A percentile compares a stretch with the other conserved stretches of the same genome.
Conservation (phyloP, 2,797 vertebrate genomes). For the Acanthurus leucopareius region DNA sequence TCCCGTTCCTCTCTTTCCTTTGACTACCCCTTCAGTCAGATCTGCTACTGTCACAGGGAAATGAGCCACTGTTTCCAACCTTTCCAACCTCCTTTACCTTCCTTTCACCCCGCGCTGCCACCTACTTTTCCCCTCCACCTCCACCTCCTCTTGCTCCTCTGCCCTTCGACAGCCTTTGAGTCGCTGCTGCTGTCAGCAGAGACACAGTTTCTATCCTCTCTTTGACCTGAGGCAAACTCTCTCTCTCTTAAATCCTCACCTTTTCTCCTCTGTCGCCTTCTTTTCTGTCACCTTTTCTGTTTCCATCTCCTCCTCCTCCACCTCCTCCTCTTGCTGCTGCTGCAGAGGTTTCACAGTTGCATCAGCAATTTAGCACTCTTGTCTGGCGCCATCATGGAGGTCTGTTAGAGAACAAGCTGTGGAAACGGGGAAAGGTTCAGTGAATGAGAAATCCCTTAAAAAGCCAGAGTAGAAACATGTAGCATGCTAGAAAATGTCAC, state of each 20-base stretch:
- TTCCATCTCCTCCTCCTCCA: slow-evolving; percentile 44
- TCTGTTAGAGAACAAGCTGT: background rate
- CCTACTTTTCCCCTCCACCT: slow-evolving; percentile 18
- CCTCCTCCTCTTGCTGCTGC: slow-evolving; percentile 13
- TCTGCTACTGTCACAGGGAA: slow-evolving; percentile 58
- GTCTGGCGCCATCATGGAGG: slow-evolving; percentile 17
- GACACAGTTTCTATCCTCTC: slow-evolving; percentile 46
- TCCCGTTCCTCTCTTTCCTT: slow-evolving; percentile 30
- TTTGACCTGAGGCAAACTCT: slow-evolving; percentile 39
- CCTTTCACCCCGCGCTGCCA: slow-evolving; percentile 36
- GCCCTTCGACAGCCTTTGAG: slow-evolving; percentile 24
- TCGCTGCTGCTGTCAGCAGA: slow-evolving; percentile 13
- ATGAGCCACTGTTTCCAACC: slow-evolving; percentile 72
- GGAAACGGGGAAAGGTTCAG: background rate
- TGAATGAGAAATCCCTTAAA: background rate
- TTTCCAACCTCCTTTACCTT: slow-evolving; percentile 53
- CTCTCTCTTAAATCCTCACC: slow-evolving; percentile 26
- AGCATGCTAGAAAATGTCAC: too few species aligned
- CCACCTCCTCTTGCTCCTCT: slow-evolving; percentile 11
- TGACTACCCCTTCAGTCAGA: slow-evolving; percentile 37
- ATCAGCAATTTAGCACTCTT: slow-evolving; percentile 16
- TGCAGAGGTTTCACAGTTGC: slow-evolving; percentile 16
- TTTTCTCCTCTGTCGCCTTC: slow-evolving; percentile 7
- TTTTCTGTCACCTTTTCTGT: slow-evolving; percentile 44
- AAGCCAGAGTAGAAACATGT: too few species aligned